Base-by-base conservation (phyloP, 2,797 vertebrate species). In the Chrysolophus pictus region DNA sequence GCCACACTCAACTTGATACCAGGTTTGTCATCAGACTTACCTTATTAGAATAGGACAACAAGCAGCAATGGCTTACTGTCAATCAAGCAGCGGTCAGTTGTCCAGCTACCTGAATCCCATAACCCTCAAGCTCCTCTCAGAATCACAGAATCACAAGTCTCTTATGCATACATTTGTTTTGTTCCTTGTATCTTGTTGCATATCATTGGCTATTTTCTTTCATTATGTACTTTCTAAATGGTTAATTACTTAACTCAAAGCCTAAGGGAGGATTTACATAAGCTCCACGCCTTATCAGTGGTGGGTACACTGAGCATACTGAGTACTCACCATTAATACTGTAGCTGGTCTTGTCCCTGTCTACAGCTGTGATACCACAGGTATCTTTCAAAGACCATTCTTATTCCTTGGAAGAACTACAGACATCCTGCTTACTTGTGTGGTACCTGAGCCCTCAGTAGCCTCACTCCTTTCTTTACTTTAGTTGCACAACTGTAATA, bases 401-500 rank as follows among this genome's bases (percentile, higher is more conserved):
- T 78, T 58, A 63, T 47, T 65, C 41, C 29, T 42, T 81, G 39
- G 21, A 8, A 33, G 9, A 59, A 63, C 69, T 80, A 8, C n/a
- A 86, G 73, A 46, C 28, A 33, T 67, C 91, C 84, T 91, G 53
- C 41, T 80, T 29, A 31, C 69, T 89, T 59, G 31, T 47, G 55
- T 91, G 83, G 73, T 56, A 88, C 60, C 64, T 68, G 78, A 92
- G 87, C 78, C 71, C 35, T 84, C 44, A 63, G 63, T 56, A 81
- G 85, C 41, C 79, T 47, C 41, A 15, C 31, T 84, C 53, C 67
- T 75, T 62, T 85, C 87, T 91, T 83, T 62, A 77, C 75, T 89
- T 91, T 60, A 44, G 56, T 39, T 78, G 89, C 91, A 76, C 46
- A 42, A 18, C 63, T 84, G 96, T 91, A 91, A 96, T 86, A 63